Evolutionary conservation across 64 coral and sea anemone species (phyloP), one percentile per base, ranked within the genome.

Genomic region (Montipora foliosa): DNA sequence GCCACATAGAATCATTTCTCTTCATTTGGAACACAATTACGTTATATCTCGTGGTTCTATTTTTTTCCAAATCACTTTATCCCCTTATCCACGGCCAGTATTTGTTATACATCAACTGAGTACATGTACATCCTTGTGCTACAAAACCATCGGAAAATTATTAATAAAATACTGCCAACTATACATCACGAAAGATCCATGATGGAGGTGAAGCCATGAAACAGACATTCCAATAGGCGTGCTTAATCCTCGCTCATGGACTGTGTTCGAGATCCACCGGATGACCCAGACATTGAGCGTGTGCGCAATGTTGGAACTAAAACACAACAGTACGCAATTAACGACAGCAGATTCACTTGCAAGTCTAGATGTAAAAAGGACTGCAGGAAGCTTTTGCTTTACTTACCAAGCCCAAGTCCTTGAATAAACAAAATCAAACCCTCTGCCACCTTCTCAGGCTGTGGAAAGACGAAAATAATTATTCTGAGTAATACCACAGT

Each of bases 321-420:
- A 99, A 94, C 21, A 91, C 2, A 69, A 47, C 44, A 19, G 64
- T 64, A 37, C 37, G 11, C 16, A 90, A 76, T 15, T n/a, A 13
- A 0, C 8, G 37, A 7, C 37, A 51, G 14, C 6, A 0, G 19
- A 14, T 68, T 24, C 47, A 69, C 46, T 12, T 12, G 61, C 14
- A 64, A 64, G 14, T 15, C 61, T 57, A 3, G 6, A 8, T 57
- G 53, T 57, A 57, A 11, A 57, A 57, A 64, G 61, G 61, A 12
- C 61, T 12, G 0, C 6, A 12, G 13, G 8, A 64, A 64, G 61
- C 4, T 11, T 4, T 16, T 64, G 61, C 61, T 64, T 64, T 12
- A 64, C 94, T 94, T 90, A 99, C 98, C 98, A 80, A 99, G 79
- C 88, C 98, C 98, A 91, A 95, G 89, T 87, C 98, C 98, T 92